These are phyloP conservation scores for Laterallus jamaicensis DNA, from an alignment of 2,113 vertebrate species.

Conservation along the genomic window DNA sequence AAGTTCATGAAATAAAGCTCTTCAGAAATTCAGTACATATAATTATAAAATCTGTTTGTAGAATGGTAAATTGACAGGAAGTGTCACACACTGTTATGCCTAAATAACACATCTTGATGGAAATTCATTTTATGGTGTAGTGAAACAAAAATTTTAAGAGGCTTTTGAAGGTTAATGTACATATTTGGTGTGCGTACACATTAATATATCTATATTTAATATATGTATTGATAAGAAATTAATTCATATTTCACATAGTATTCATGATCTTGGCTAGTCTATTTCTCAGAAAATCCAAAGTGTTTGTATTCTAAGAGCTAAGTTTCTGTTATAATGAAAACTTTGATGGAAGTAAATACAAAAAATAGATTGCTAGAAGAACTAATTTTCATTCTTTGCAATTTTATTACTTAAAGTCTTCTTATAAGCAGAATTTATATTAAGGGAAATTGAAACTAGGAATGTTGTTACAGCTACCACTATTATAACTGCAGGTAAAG, in stretches of 20 bases:
- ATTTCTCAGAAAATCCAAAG: neutral
- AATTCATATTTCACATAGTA: neutral
- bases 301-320: neutral
- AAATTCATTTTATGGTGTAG: neutral
- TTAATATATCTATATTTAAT: neutral
- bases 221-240: neutral
- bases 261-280: neutral
- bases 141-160: neutral
- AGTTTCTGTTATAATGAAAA: neutral
- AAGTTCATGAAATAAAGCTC: neutral
- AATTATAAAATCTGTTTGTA: neutral
- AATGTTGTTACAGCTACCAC: neutral
- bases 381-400: neutral
- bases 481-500: neutral
- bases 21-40: neutral
- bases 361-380: neutral
- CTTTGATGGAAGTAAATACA: neutral
- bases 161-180: neutral
- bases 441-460: neutral
- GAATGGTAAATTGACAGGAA: neutral
- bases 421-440: neutral
- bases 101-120: neutral
- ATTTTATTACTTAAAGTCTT: neutral
- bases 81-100: neutral
- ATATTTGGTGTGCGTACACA: neutral